These are phyloP conservation scores for Microplitis demolitor DNA, from an alignment of 1,140 invertebrate genomes.

Conservation along the genomic window DNA sequence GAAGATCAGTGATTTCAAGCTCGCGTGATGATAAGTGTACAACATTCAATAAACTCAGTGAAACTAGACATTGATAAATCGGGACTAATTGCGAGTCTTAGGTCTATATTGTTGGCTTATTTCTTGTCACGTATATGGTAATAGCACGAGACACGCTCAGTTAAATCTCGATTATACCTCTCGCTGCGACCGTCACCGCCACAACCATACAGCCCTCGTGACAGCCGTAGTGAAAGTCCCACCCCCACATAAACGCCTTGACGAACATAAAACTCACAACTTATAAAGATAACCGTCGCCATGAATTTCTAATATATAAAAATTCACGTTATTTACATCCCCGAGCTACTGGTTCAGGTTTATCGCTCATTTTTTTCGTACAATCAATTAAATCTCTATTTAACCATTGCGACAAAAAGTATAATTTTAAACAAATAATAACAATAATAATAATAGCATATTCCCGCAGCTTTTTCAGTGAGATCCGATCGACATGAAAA, in stretches of 20 bases:
- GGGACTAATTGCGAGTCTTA: slow-evolving; percentile 20
- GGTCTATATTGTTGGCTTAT: slow-evolving; percentile 15
- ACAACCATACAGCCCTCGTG: neutral
- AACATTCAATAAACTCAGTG: slow-evolving; percentile 20
- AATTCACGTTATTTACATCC: too few species aligned
- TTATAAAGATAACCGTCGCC: neutral
- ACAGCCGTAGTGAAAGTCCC: slow-evolving; percentile 15
- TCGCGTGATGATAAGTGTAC: slow-evolving; percentile 13
- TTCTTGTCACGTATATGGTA: slow-evolving; percentile 27
- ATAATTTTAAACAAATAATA: neutral
- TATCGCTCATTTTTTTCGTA: too few species aligned
- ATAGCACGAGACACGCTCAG: slow-evolving; percentile 20
- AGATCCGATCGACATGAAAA: neutral
- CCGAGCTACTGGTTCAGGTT: too few species aligned
- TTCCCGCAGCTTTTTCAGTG: neutral
- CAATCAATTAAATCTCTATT: too few species aligned
- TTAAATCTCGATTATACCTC: slow-evolving; percentile 28
- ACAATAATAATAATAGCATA: neutral
- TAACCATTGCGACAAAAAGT: too few species aligned
- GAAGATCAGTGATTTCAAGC: neutral
- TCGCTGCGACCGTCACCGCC: neutral
- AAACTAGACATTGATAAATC: slow-evolving; percentile 26
- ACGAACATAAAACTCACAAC: neutral
- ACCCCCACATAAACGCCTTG: neutral
- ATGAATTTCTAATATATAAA: too few species aligned